Conservation (phyloP, 2,113 vertebrate species). For the Dissostichus mawsoni region DNA sequence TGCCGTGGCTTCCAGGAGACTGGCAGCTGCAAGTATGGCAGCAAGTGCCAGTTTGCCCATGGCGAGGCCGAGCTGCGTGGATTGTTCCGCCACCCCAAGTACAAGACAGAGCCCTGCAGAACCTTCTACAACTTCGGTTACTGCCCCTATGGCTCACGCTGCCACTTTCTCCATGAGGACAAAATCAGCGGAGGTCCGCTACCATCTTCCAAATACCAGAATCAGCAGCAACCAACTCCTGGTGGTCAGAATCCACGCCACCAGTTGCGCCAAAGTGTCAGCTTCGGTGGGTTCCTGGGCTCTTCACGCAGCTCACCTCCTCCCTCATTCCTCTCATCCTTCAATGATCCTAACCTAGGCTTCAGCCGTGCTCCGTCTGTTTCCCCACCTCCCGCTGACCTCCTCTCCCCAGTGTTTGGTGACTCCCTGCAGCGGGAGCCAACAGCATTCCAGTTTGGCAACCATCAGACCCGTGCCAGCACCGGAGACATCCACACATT, state of each 20-base stretch:
- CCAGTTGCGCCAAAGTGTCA: conserved; percentile 88
- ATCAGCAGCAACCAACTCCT: conserved; percentile 45
- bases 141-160: conserved; percentile 91
- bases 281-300: conserved; percentile 86
- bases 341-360: conserved; percentile 81
- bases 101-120: conserved; percentile 93
- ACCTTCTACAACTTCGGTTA: conserved; percentile 93
- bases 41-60: conserved; percentile 91
- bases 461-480: conserved; percentile 73
- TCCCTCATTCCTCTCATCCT: conserved; percentile 66
- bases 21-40: conserved; percentile 86
- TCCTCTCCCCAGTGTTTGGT: conserved; percentile 81
- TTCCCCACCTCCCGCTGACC: conserved; percentile 85
- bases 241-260: conserved; percentile 49
- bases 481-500: conserved; percentile 80
- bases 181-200: conserved; percentile 58
- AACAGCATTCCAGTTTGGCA: conserved; percentile 82
- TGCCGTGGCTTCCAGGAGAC: conserved; percentile 87
- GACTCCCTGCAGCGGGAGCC: conserved; percentile 66
- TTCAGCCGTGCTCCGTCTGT: conserved; percentile 86
- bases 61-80: conserved; percentile 88
- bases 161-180: conserved; percentile 93
- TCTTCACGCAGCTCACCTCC: conserved; percentile 79
- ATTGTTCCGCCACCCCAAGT: conserved; percentile 91
- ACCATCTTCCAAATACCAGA: conserved; percentile 59